Evolutionary conservation across 1,140 invertebrate genomes (phyloP).

Genomic region (Drosophila sp.): DNA sequence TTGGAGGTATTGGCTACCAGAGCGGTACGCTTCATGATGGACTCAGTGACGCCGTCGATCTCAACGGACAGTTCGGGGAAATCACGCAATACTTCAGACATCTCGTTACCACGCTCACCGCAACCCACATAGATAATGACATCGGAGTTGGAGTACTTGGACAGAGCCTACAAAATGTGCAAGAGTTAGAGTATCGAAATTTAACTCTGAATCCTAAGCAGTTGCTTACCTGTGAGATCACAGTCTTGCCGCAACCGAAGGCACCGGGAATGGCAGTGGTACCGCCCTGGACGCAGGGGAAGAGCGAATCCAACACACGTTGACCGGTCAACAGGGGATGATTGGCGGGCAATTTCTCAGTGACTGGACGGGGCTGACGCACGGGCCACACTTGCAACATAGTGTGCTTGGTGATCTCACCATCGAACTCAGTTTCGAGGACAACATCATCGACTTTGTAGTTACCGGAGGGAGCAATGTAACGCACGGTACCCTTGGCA

Average conservation of each 20-base stretch:
- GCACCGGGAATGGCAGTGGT: conserved; percentile 99
- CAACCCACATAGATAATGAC: conserved; percentile 99
- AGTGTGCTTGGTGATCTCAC: conserved; percentile 94
- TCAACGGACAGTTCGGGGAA: conserved; percentile 99
- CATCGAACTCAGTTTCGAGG: conserved; percentile 99
- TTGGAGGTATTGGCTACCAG: conserved; percentile 99
- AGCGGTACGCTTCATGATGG: conserved; percentile 99
- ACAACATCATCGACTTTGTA: conserved; percentile 98
- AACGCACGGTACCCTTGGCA: conserved; percentile 98
- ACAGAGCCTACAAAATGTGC: conserved; percentile 88
- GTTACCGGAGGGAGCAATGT: conserved; percentile 95
- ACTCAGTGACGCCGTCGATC: conserved; percentile 97
- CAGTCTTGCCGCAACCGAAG: conserved; percentile 98
- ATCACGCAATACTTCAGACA: conserved; percentile 97
- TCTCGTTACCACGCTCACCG: conserved; percentile 96
- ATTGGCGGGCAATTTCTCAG: conserved; percentile 99
- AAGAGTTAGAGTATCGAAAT: background rate
- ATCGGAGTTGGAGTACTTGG: conserved; percentile 99
- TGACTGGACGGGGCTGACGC: conserved; percentile 97
- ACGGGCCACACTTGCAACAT: conserved; percentile 99
- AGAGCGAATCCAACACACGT: conserved; percentile 98
- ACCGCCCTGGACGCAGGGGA: conserved; percentile 99
- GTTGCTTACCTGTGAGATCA: conserved; percentile 87
- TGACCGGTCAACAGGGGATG: conserved; percentile 99
- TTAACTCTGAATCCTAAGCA: background rate